Conservation (phyloP, 1,140 invertebrate genomes). For the Phocides pigmalion region DNA sequence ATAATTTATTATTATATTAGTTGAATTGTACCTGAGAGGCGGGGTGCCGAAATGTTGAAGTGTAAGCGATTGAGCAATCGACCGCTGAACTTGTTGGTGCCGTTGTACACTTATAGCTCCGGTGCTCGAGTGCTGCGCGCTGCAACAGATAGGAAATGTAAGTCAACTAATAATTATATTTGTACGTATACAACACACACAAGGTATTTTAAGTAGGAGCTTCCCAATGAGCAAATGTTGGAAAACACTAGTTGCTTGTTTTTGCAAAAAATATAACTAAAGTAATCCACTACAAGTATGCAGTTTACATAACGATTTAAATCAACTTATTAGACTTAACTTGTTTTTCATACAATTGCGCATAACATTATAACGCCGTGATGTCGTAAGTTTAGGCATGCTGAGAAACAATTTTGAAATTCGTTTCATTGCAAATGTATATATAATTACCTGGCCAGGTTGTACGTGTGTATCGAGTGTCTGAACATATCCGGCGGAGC, state of each 20-base stretch:
- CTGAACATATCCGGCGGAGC: slow-evolving; percentile 88
- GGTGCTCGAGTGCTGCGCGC: slow-evolving; percentile 64
- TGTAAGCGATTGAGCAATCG: slow-evolving; percentile 73
- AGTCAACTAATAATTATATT: too few species aligned
- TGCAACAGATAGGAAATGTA: slow-evolving; percentile 41
- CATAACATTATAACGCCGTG: slow-evolving; percentile 15
- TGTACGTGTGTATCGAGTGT: slow-evolving; percentile 92
- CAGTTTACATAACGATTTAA: slow-evolving; percentile 26
- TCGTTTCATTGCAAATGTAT: slow-evolving; percentile 1
- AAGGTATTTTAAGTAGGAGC: too few species aligned
- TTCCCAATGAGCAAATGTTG: slow-evolving; percentile 1
- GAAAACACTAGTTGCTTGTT: slow-evolving; percentile 7
- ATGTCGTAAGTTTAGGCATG: slow-evolving; percentile 3
- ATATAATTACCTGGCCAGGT: slow-evolving; percentile 83
- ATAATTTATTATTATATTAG: too few species aligned
- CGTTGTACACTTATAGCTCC: slow-evolving; percentile 60
- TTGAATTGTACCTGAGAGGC: slow-evolving; percentile 53
- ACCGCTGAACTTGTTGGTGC: slow-evolving; percentile 69
- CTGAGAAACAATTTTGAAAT: slow-evolving; percentile 1
- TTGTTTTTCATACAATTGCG: slow-evolving; percentile 15
- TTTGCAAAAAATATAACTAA: slow-evolving; percentile 12
- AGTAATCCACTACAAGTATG: slow-evolving; percentile 12
- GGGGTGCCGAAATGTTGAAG: slow-evolving; percentile 73
- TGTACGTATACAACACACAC: too few species aligned
- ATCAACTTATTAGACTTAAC: slow-evolving; percentile 16